Evolutionary conservation across 2,797 vertebrate genomes (phyloP), one percentile per base, ranked within the genome.

Genomic region (Yasuhikotakia modesta): DNA sequence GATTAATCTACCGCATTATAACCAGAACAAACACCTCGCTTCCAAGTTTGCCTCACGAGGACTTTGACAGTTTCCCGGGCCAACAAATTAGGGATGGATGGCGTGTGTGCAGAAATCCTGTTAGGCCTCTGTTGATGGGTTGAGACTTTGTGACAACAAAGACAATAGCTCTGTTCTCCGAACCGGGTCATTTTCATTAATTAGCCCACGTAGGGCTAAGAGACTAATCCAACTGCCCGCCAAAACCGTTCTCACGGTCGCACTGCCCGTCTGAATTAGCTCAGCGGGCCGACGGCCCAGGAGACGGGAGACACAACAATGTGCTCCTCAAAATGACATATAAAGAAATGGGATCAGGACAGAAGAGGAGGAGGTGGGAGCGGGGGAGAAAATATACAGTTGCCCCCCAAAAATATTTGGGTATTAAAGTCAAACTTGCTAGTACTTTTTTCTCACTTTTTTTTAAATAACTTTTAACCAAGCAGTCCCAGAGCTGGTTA

Each of bases 181-280:
- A 85, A 86, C 88, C 24, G 1, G 84, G 90, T 91, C 88, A 88
- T 90, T 92, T 92, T 93, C 90, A 90, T 92, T 89, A 91, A 91
- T 92, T 91, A 90, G 88, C 78, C 87, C 82, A 87, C 83, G 87
- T 84, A 85, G 87, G 53, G 86, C 87, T 90, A 88, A 89, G 90
- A 90, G 84, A 87, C 87, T 90, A 91, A 91, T 92, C 91, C 91
- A 87, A 90, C 91, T 86, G 85, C 87, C 82, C 73, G 84, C 88
- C 81, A 35, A 73, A 86, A 83, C 84, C 81, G 90, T 91, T 92
- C 92, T 91, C 91, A 90, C 88, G 88, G 83, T 86, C 91, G 82
- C 86, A 78, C 78, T 79, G 69, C 80, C 79, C 85, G 88, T 83
- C 86, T 88, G 87, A 87, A 83, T 86, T 86, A 87, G 84, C 87